Base-by-base conservation (phyloP, 2,888 invertebrate species). In the Tholera decimalis region DNA sequence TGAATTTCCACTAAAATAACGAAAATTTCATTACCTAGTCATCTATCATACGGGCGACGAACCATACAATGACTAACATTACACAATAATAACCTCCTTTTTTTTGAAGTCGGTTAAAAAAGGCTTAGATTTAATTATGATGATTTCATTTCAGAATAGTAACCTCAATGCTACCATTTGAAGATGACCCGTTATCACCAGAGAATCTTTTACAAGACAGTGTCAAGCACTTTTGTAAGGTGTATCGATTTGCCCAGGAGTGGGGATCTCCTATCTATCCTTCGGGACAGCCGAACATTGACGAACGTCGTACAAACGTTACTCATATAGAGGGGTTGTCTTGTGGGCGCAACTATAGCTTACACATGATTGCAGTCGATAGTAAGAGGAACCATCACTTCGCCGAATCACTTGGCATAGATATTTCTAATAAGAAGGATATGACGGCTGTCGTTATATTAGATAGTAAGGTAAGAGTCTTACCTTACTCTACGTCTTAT, bases 361-460 rank as follows among this genome's bases (percentile, higher is more conserved):
- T 95, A 60, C 87, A 93, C 55, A 91, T 95, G 73, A 91, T 98
- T 37, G 97, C 97, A 0, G 96, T 98, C 79, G 98, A 98, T 87
- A 97, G 97, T 77, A 89, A 97, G 1, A 92, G 96, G 57, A 97
- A 97, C 85, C 96, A 96, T 78, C 96, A 97, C 83, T 97, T 98
- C 85, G 97, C 98, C 0, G 97, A 97, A 85, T 96, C 96, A 26
- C 96, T 98, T 6, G 98, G 98, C 2, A 96, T 98, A 24, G 97
- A 98, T 88, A 91, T 97, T 35, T 88, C 91, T 13, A 95, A 93
- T 44, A 94, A 88, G 65, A 95, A 92, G 65, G 96, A 97, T 83
- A 96, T 96, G 91, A 97, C 97, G 35, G 96, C 96, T 30, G 96
- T 96, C 47, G 96, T 98, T 58, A 97, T 98, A 83, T 91, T 98